These are phyloP conservation scores for Protaetia brevitarsis DNA, from an alignment of 1,140 invertebrate genomes.

Conservation along the genomic window DNA sequence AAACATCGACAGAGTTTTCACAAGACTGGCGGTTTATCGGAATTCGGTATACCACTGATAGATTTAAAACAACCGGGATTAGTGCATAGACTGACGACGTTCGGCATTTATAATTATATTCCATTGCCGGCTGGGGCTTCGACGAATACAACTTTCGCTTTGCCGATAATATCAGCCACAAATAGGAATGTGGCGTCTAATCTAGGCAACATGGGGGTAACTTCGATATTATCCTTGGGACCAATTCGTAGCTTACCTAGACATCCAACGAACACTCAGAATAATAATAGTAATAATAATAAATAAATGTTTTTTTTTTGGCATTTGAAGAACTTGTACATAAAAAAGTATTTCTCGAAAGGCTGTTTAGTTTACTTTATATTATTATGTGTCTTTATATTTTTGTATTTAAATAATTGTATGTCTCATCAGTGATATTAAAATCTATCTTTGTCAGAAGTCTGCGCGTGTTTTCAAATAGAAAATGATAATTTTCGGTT, in stretches of 20 bases:
- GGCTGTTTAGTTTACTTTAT: too few relatives aligned
- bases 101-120: constrained; percentile 73
- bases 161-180: constrained; percentile 69
- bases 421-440: too few relatives aligned
- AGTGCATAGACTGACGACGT: constrained; percentile 58
- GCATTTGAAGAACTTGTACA: too few relatives aligned
- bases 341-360: too few relatives aligned
- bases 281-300: too few relatives aligned
- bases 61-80: constrained; percentile 66
- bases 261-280: too few relatives aligned
- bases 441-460: too few relatives aligned
- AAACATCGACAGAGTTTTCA: constrained; percentile 70
- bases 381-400: too few relatives aligned
- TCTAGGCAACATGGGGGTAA: constrained; percentile 53
- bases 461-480: too few relatives aligned
- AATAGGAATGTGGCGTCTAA: constrained; percentile 60
- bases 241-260: constrained; percentile 57
- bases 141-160: constrained; percentile 63
- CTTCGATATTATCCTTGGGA: constrained; percentile 65
- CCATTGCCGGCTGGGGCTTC: constrained; percentile 64
- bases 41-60: constrained; percentile 69
- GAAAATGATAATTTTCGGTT: too few relatives aligned
- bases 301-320: too few relatives aligned
- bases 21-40: constrained; percentile 54
- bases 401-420: too few relatives aligned